A percentile compares a stretch with the other conserved stretches of the same genome.
phyloP scores from a whole-genome alignment of 2,888 invertebrate genomes.

The Therioaphis trifolii region DNA sequence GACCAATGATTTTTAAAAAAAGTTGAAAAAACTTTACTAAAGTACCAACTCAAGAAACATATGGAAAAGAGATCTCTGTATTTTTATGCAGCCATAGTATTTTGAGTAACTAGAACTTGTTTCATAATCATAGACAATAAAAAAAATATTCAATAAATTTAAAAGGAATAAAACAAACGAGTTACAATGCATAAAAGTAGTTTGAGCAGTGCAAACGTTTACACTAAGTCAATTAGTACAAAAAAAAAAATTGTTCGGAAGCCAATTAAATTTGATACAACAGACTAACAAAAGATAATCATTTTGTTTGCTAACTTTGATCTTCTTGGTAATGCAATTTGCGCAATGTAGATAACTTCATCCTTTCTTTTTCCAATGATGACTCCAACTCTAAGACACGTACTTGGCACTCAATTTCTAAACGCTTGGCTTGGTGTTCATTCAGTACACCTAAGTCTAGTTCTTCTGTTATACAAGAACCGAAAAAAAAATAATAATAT shows the following conservation, averaged over 20 bases:
- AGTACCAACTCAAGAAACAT: neutral
- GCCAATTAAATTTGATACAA: conserved; percentile 27
- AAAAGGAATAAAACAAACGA: neutral
- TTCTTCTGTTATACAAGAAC: conserved; percentile 72
- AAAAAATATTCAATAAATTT: neutral
- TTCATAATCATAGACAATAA: neutral
- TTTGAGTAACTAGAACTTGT: neutral
- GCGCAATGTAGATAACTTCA: conserved; percentile 85
- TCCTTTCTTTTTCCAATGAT: conserved; percentile 87
- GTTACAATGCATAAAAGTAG: neutral
- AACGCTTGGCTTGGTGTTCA: conserved; percentile 91
- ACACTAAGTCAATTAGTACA: neutral
- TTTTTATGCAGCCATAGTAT: neutral
- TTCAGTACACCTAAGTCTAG: conserved; percentile 91
- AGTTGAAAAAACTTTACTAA: neutral
- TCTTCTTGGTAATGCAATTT: conserved; percentile 89
- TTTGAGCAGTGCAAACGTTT: neutral
- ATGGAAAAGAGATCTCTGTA: conserved; percentile 9
- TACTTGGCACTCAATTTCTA: conserved; percentile 98
- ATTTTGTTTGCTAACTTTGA: conserved; percentile 65
- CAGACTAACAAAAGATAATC: neutral
- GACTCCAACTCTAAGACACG: conserved; percentile 92
- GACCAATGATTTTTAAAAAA: neutral
- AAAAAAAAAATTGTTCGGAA: conserved; percentile 5
- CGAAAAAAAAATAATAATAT: neutral